These are phyloP conservation scores for Galago senegalensis DNA, from an alignment of 2,797 vertebrate species.

Conservation along the genomic window DNA sequence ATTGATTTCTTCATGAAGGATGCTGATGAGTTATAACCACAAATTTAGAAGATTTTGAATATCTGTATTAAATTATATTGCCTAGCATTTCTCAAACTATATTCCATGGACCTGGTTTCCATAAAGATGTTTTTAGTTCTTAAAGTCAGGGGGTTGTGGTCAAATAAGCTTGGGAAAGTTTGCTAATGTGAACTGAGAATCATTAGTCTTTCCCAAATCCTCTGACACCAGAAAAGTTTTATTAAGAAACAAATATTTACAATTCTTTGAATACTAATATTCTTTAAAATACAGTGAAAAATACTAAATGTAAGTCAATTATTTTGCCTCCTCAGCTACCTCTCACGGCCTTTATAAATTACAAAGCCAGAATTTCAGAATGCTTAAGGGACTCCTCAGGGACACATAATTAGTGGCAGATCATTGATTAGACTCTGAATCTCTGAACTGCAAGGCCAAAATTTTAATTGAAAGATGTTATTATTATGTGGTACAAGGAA, in stretches of 20 bases:
- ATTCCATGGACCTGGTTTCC: not conserved
- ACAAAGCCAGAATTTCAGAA: slow-evolving; percentile 13
- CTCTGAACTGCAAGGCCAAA: slow-evolving; percentile 14
- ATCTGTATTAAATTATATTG: not conserved
- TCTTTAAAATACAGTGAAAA: slow-evolving; percentile 32
- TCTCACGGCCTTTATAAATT: slow-evolving; percentile 27
- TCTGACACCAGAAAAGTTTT: not conserved
- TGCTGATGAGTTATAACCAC: not conserved
- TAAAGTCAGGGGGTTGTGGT: not conserved
- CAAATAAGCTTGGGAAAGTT: not conserved
- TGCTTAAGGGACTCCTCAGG: not conserved
- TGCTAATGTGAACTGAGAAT: slow-evolving; percentile 1
- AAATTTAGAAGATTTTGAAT: not conserved
- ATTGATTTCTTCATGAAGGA: slow-evolving; percentile 35
- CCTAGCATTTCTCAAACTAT: not conserved
- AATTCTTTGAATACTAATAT: slow-evolving; percentile 43
- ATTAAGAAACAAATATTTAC: not conserved
- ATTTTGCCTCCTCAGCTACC: not conserved
- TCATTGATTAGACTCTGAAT: not conserved
- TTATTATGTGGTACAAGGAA: slow-evolving; percentile 31
- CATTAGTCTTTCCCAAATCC: slow-evolving; percentile 1
- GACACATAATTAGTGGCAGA: not conserved
- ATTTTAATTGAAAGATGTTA: slow-evolving; percentile 30
- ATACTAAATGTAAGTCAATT: not conserved
- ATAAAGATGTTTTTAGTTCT: not conserved